Evolutionary conservation across 1,140 invertebrate genomes (phyloP).

Genomic region (Euura lappo): DNA sequence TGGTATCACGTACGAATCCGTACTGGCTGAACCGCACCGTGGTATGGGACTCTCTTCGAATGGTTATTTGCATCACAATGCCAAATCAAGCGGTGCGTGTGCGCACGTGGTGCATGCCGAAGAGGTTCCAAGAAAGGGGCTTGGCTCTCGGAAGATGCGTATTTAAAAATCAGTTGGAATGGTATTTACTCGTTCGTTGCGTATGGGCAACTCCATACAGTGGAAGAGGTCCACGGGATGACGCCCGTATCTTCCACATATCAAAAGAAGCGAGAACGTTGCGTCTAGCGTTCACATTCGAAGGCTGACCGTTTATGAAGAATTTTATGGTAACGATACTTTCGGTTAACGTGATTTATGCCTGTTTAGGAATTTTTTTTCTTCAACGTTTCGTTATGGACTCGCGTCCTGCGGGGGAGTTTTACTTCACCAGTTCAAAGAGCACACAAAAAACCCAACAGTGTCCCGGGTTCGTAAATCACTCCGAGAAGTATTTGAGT

Average conservation of each 20-base stretch:
- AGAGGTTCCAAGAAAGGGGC: slow-evolving; percentile 33
- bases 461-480: background rate
- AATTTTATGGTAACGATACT: slow-evolving; percentile 1
- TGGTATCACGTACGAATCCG: background rate
- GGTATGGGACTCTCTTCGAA: background rate
- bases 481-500: background rate
- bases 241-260: no score
- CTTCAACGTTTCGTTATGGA: background rate
- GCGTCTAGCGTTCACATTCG: no score
- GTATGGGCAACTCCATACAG: background rate
- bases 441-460: background rate
- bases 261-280: no score
- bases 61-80: slow-evolving; percentile 45
- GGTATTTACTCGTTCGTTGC: slow-evolving; percentile 16
- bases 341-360: background rate
- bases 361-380: background rate
- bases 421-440: background rate
- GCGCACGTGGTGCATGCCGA: slow-evolving; percentile 14
- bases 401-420: background rate
- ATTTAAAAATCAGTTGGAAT: slow-evolving; percentile 2
- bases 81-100: slow-evolving; percentile 33
- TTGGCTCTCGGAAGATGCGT: slow-evolving; percentile 20
- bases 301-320: background rate
- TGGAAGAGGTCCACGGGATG: no score
- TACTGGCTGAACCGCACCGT: background rate